Evolutionary conservation across 2,113 vertebrate genomes (phyloP), one percentile per base, ranked within the genome.

Genomic region (Chlamydotis undulata): DNA sequence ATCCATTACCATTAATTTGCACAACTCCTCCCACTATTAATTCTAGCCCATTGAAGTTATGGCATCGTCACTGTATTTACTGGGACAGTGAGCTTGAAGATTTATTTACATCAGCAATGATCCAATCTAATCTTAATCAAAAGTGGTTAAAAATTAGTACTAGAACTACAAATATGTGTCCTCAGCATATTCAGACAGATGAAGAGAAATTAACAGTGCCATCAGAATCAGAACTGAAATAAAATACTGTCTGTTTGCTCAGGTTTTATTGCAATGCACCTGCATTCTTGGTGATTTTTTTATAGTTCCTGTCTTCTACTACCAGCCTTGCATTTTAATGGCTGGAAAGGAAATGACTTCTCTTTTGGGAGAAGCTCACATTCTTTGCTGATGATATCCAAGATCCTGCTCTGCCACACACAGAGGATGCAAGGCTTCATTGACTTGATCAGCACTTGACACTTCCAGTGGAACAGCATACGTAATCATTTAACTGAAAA

Each of bases 381-480:
- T 5, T 16, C 50, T 47, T 84, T 74, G 56, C 25, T 84, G 52
- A 16, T 57, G 39, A 9, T 31, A 8, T 12, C 37, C n/a, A 63
- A 59, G 77, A 16, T n/a, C 17, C 11, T 2, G 7, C 24, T 70
- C 26, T 50, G 87, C 21, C n/a, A 45, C 41, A 31, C 4, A 3
- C 0, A 67, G 50, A 29, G 19, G 28, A 2, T 63, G 31, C 37
- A 37, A 41, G 45, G 14, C 31, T 49, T 60, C 6, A 16, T 0
- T 77, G 68, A 15, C 5, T 2, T 14, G n/a, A 55, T 41, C 67
- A 53, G 73, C 49, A 10, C 5, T 41, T 12, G 31, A 19, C 29
- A 8, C 21, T 77, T 13, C 2, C 1, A 18, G 39, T 7, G 10
- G 39, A 64, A 47, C 0, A 0, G 17, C 9, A 12, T 5, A n/a